These are phyloP conservation scores for Neoscelio sp. DNA, from an alignment of 2,888 invertebrate species.

Conservation along the genomic window DNA sequence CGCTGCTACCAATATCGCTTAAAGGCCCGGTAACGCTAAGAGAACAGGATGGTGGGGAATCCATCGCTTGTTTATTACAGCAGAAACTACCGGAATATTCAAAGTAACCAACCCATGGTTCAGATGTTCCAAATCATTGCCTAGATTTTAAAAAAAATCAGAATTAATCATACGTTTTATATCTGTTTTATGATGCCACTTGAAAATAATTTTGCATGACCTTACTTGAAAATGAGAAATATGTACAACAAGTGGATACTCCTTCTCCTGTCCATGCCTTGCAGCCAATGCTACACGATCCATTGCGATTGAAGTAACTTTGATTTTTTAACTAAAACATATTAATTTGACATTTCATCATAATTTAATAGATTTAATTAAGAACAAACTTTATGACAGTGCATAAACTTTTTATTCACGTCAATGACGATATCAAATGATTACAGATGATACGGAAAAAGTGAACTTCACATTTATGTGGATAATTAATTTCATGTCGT, in stretches of 20 bases:
- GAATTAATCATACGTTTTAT: background rate
- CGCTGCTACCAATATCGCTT: constrained; percentile 90
- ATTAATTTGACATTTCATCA: background rate
- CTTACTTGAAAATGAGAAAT: constrained; percentile 76
- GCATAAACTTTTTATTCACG: too few relatives aligned
- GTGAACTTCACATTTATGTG: too few relatives aligned
- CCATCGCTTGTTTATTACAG: constrained; percentile 84
- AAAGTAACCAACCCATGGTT: constrained; percentile 72
- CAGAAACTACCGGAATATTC: constrained; percentile 68
- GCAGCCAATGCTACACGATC: constrained; percentile 73
- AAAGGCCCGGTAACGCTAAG: constrained; percentile 90
- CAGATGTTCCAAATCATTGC: constrained; percentile 76
- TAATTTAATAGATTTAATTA: too few relatives aligned
- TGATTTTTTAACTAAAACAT: constrained; percentile 53
- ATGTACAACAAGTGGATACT: constrained; percentile 68
- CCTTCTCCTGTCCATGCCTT: constrained; percentile 70
- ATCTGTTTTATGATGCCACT: background rate
- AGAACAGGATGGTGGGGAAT: constrained; percentile 91
- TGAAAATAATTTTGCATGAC: background rate
- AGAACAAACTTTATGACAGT: too few relatives aligned
- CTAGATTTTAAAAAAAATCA: constrained; percentile 59
- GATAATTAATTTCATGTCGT: too few relatives aligned
- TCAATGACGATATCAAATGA: too few relatives aligned
- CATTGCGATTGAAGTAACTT: constrained; percentile 73
- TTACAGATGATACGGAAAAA: too few relatives aligned